Evolutionary conservation across 2,888 invertebrate genomes (phyloP), one percentile per base, ranked within the genome.

Genomic region (Tryphoninae sp.): DNA sequence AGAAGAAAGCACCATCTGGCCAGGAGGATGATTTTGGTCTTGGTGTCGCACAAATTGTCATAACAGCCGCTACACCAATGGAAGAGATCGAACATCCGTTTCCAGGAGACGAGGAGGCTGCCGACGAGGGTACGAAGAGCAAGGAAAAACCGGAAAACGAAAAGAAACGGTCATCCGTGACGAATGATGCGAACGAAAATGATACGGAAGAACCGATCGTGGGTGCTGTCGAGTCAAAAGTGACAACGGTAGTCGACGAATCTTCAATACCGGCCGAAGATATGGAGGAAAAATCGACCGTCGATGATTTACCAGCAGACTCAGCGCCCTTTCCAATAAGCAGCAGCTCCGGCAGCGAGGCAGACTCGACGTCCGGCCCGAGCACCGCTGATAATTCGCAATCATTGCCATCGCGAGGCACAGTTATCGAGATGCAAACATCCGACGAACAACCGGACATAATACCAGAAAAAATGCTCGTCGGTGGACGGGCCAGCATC

Each of bases 51-150:
- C 96, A 97, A 92, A 98, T 98, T 87, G 97, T 97, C 80, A 97
- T 98, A 92, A 98, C 98, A 64, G 97, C 97, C 74, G 98, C 98
- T 84, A 98, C 98, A 59, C 98, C 98, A 61, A 97, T 97, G 96
- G 98, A 98, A 92, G 97, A 97, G 89, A 94, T 96, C 55, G 97
- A 96, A 86, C 95, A 95, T 89, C 94, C 95, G 49, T 96, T 96
- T 93, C 96, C 96, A 13, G 95, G 95, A 2, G 90, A 93, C 8
- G 91, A 92, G 23, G 90, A 91, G 73, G 83, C 89, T 2, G 85
- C 85, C 45, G 86, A 86, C 13, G 86, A 87, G 1, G 81, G 84
- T 33, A 83, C 67, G 1, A 86, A 88, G 65, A 82, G 86, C 0
- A 74, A 73, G 1, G 86, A 86, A 49, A 86, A 86, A 65, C 81